Percentiles rank a stretch among this genome's conserved stretches.
phyloP scores from a whole-genome alignment of 2,113 vertebrate genomes.

The Rhinolophus ferrumequinum region DNA sequence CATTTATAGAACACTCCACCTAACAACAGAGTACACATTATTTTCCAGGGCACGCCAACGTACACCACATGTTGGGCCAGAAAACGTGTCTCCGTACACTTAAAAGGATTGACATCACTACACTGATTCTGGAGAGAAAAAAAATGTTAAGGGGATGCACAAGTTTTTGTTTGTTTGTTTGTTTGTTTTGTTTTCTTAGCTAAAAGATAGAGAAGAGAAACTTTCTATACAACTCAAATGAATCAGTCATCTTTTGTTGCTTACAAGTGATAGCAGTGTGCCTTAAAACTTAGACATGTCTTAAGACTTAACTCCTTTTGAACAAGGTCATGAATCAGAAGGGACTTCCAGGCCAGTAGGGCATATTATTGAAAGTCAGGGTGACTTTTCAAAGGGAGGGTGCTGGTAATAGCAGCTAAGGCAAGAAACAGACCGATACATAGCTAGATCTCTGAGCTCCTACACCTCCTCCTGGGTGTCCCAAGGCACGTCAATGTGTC shows the following conservation, averaged over 20 bases:
- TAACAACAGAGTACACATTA: rapidly evolving
- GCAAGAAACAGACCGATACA: neutral
- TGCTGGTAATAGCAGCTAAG: neutral
- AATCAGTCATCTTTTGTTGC: neutral
- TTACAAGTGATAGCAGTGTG: neutral
- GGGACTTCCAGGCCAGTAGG: neutral
- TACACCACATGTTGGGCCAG: neutral
- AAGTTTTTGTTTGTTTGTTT: neutral
- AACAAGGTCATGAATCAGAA: neutral
- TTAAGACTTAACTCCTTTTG: neutral
- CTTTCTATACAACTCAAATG: neutral
- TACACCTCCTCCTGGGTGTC: rapidly evolving
- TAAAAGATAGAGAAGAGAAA: neutral
- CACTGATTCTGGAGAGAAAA: neutral
- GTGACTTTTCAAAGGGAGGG: neutral
- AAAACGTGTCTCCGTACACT: neutral
- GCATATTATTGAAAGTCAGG: neutral
- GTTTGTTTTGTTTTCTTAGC: no score
- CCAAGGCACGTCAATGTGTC: rapidly evolving
- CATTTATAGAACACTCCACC: neutral
- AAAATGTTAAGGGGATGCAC: no score
- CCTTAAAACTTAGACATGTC: neutral
- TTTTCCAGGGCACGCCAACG: neutral
- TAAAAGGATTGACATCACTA: neutral
- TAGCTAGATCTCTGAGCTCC: neutral